phyloP scores from a whole-genome alignment of 2,888 invertebrate species.

The Eueremaeus valkanovi region DNA sequence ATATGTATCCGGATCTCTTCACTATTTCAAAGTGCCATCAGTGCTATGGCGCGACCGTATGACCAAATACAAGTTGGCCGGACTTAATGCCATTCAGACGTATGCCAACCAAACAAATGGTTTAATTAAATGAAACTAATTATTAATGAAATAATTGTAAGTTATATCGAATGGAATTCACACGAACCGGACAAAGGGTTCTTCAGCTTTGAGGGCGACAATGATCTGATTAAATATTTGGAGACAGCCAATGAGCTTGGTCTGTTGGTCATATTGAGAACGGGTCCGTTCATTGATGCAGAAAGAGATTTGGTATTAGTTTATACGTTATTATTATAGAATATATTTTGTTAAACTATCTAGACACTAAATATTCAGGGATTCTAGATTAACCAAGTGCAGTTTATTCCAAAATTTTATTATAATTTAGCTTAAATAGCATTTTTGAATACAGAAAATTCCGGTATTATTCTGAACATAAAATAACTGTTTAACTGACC shows the following conservation, averaged over 20 bases:
- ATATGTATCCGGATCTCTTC: constrained; percentile 51
- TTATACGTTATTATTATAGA: too few relatives aligned
- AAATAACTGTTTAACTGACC: background rate
- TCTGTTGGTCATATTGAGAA: constrained; percentile 70
- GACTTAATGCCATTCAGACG: constrained; percentile 51
- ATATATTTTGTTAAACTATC: too few relatives aligned
- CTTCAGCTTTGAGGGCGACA: constrained; percentile 64
- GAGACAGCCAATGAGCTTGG: constrained; percentile 69
- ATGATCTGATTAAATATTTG: constrained; percentile 63
- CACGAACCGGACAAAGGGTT: constrained; percentile 75
- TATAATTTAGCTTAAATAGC: too few relatives aligned
- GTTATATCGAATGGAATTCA: constrained; percentile 80
- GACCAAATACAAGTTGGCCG: constrained; percentile 51
- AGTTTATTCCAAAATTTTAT: too few relatives aligned
- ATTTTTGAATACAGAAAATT: too few relatives aligned
- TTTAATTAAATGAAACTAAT: too few relatives aligned
- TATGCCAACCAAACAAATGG: too few relatives aligned
- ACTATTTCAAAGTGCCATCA: constrained; percentile 51
- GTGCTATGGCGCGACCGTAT: constrained; percentile 51
- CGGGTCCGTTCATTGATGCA: constrained; percentile 87
- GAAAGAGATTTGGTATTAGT: constrained; percentile 70
- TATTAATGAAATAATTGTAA: too few relatives aligned
- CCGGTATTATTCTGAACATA: too few relatives aligned
- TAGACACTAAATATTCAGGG: too few relatives aligned
- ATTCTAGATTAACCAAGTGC: too few relatives aligned